These are phyloP conservation scores for Prionace glauca DNA, from an alignment of 2,797 vertebrate species.

Conservation along the genomic window DNA sequence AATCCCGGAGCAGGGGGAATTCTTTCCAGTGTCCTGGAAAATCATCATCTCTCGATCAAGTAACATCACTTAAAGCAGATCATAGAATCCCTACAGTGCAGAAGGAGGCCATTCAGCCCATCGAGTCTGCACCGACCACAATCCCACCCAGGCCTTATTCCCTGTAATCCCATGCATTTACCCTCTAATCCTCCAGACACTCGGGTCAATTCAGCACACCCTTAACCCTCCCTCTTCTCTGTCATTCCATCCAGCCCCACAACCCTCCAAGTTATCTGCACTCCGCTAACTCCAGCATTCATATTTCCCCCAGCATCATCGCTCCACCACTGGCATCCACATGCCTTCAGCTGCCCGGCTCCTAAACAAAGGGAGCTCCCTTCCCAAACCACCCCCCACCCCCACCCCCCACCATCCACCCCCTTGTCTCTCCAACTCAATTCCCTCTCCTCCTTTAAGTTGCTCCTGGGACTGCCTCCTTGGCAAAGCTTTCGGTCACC, in stretches of 20 bases:
- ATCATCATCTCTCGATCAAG: not conserved
- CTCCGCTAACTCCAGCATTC: not conserved
- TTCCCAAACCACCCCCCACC: no score
- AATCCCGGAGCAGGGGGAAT: not conserved
- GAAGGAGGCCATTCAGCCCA: no score
- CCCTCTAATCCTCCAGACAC: no score
- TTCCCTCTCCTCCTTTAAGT: not conserved
- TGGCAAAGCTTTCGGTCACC: not conserved
- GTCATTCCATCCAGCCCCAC: no score
- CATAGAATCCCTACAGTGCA: no score
- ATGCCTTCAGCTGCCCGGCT: not conserved
- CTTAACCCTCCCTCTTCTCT: not conserved
- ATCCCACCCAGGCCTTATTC: no score
- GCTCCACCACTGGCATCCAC: not conserved
- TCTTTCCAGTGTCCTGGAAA: not conserved
- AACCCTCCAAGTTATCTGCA: not conserved
- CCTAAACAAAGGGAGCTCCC: not conserved
- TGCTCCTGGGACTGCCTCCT: no score
- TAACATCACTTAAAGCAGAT: not conserved
- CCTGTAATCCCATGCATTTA: no score
- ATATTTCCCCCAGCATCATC: not conserved
- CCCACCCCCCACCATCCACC: no score
- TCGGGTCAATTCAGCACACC: no score
- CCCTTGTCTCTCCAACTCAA: no score
- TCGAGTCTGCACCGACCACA: no score